Evolutionary conservation across 1,140 invertebrate species (phyloP), one percentile per base, ranked within the genome.

Genomic region (Dolichoris vasculosae): DNA sequence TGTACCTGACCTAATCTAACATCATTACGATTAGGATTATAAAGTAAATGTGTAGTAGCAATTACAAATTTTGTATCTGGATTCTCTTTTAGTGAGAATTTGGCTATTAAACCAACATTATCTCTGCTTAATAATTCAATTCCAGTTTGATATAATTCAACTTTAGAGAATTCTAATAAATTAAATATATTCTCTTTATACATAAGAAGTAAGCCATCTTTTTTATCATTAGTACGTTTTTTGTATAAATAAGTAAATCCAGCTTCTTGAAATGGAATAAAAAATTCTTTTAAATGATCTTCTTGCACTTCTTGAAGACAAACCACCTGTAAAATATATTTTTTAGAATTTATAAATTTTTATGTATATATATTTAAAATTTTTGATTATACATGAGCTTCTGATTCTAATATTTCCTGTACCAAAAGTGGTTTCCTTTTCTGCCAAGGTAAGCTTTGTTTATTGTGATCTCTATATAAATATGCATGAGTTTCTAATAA

Each of bases 21-120:
- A 92, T 99, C 98, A 38, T 96, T 95, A 43, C 98, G 93, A 88
- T 94, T 96, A 0, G 97, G 97, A 94, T 99, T 99, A 90, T 97
- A 99, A 11, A 99, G 93, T n/a, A 99, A 93, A 94, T 99, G 98
- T 0, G 98, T 99, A 7, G 97, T 99, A 9, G 97, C 97, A 0
- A 99, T 95, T 43, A 97, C 94, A 76, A 98, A 91, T 35, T 95
- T 92, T 11, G 92, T 92, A 1, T 91, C 76, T 2, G 93, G 94
- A 76, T 90, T 88, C 1, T 89, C 86, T 85, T 93, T 94, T 0
- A 95, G 91, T 15, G 92, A 89, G 83, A 99, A 95, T 90, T 97
- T 96, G 6, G 96, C 95, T 59, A 99, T 94, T 38, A 99, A 89
- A 0, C 95, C 98, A 64, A 99, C 95, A 93, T 99, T 99, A 87